phyloP scores from a whole-genome alignment of 2,888 invertebrate species.

The Mycalesis mineus region DNA sequence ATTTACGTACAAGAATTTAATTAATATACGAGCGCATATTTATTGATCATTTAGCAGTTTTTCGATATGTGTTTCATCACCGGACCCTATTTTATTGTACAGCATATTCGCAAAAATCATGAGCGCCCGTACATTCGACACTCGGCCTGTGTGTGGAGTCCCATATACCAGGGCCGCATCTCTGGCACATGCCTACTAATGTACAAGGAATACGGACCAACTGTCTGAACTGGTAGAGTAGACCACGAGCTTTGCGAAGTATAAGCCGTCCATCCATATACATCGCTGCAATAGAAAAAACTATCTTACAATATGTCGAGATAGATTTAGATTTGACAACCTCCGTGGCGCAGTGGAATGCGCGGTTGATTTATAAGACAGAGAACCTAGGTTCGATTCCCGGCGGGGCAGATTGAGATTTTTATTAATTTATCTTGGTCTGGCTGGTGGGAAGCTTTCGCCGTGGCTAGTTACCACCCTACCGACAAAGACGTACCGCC shows the following conservation, averaged over 20 bases:
- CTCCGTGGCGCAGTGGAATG: no score
- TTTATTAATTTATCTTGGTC: no score
- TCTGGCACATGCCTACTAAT: slow-evolving; percentile 89
- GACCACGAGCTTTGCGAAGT: slow-evolving; percentile 92
- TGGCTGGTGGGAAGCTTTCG: no score
- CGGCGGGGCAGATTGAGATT: no score
- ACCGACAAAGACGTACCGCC: no score
- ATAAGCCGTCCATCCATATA: slow-evolving; percentile 97
- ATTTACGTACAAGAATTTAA: no score
- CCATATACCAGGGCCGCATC: slow-evolving; percentile 96
- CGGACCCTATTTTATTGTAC: slow-evolving; percentile 45
- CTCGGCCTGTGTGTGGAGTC: slow-evolving; percentile 93
- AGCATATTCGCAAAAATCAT: slow-evolving; percentile 75
- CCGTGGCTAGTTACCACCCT: no score
- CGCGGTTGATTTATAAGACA: no score
- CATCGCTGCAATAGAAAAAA: slow-evolving; percentile 81
- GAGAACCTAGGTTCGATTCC: no score
- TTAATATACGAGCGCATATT: background rate
- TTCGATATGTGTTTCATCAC: background rate
- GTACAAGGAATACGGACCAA: slow-evolving; percentile 92
- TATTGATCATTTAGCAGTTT: background rate
- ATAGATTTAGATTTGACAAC: no score
- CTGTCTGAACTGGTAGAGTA: slow-evolving; percentile 94
- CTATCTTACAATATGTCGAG: no score
- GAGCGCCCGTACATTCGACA: slow-evolving; percentile 88